A percentile compares a stretch with the other conserved stretches of the same genome.
Evolutionary conservation across 2,888 invertebrate genomes (phyloP).

Genomic region (Nomada goodeniana): DNA sequence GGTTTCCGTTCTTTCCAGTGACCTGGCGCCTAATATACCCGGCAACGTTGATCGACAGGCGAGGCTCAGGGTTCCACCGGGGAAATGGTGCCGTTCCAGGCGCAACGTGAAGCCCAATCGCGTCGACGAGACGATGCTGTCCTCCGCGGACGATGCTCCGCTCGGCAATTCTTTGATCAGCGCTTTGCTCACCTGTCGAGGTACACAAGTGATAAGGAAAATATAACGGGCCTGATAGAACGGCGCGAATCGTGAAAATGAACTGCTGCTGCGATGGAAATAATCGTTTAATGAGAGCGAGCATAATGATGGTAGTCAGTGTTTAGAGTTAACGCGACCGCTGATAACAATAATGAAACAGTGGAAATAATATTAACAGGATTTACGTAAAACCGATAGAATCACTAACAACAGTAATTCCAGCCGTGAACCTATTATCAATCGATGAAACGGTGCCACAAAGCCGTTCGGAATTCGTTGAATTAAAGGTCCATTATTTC

Average conservation of each 20-base stretch:
- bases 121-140: conserved; percentile 68
- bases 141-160: conserved; percentile 65
- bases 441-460: no score
- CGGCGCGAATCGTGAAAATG: no score
- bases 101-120: conserved; percentile 73
- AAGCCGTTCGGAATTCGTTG: no score
- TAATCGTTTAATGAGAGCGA: not conserved
- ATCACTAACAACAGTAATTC: no score
- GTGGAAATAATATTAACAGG: no score
- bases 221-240: no score
- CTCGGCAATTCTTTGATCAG: conserved; percentile 69
- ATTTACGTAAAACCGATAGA: no score
- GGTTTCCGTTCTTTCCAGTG: conserved; percentile 71
- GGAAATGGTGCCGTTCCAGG: conserved; percentile 79
- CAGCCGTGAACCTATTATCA: no score
- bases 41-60: conserved; percentile 78
- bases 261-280: no score
- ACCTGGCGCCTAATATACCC: conserved; percentile 69
- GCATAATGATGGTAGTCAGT: not conserved
- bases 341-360: no score
- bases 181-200: conserved; percentile 73
- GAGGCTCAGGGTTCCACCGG: conserved; percentile 76
- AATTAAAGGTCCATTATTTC: no score
- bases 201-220: not conserved
- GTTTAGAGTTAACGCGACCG: no score